A percentile compares a stretch with the other conserved stretches of the same genome.
Conservation (phyloP, 2,888 invertebrate genomes). For the Drosophila nr. fundita region DNA sequence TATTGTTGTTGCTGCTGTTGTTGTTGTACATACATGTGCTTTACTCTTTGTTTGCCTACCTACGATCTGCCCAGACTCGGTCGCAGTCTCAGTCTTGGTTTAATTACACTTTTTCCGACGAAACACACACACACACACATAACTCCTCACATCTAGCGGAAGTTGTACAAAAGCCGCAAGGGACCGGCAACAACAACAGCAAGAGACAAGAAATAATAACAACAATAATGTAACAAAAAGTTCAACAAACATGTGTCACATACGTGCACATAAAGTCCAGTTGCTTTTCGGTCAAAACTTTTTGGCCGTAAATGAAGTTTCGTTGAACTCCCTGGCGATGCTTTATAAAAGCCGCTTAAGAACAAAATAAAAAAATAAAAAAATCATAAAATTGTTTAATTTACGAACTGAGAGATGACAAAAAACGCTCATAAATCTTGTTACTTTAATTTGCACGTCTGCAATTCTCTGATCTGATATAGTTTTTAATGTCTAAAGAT, state of each 20-base stretch:
- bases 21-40: constrained; percentile 25
- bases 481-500: neutral
- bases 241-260: constrained; percentile 50
- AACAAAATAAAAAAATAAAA: neutral
- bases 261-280: constrained; percentile 21
- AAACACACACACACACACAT: constrained; percentile 30
- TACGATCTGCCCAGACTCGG: constrained; percentile 26
- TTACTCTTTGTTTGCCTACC: constrained; percentile 56
- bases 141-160: constrained; percentile 68
- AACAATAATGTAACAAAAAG: constrained; percentile 32
- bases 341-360: constrained; percentile 3
- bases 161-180: constrained; percentile 77
- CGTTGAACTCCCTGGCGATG: constrained; percentile 9
- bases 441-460: neutral
- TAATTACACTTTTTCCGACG: constrained; percentile 72
- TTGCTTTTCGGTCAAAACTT: constrained; percentile 23
- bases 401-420: neutral
- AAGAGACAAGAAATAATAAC: constrained; percentile 21
- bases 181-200: constrained; percentile 44
- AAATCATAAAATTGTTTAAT: neutral
- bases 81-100: constrained; percentile 46
- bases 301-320: constrained; percentile 14
- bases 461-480: neutral
- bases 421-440: neutral
- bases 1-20: constrained; percentile 11